Conservation (phyloP, 2,797 vertebrate species). For the Rhodeus uyekii region DNA sequence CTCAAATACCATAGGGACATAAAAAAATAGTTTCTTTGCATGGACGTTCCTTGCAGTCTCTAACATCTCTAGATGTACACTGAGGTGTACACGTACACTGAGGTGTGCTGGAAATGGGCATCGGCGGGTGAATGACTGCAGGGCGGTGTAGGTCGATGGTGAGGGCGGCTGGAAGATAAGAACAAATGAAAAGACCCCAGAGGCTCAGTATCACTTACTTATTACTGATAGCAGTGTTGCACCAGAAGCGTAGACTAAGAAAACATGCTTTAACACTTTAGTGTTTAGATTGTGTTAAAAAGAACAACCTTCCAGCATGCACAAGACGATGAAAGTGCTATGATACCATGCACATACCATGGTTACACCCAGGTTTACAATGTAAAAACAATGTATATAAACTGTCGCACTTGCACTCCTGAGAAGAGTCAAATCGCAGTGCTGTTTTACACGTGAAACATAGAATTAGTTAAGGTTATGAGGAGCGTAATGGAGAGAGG, state of each 20-base stretch:
- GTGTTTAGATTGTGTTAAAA: background rate
- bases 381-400: background rate
- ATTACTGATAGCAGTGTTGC: constrained; percentile 32
- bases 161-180: constrained; percentile 41
- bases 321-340: background rate
- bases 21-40: background rate
- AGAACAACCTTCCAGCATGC: constrained; percentile 15
- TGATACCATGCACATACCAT: constrained; percentile 6
- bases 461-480: background rate
- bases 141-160: constrained; percentile 29
- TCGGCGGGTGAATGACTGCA: constrained; percentile 17
- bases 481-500: background rate
- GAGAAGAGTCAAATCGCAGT: background rate
- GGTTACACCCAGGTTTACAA: background rate
- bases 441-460: background rate
- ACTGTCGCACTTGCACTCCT: background rate
- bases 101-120: constrained; percentile 37
- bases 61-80: constrained; percentile 21
- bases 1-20: background rate
- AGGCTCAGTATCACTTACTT: constrained; percentile 39
- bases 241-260: constrained; percentile 10
- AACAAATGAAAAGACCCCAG: constrained; percentile 48
- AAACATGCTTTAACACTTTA: constrained; percentile 34
- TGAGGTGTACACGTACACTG: constrained; percentile 30
- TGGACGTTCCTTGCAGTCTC: constrained; percentile 3